These are phyloP conservation scores for Zoanthus sansibaricus DNA, from an alignment of 92 coral and sea anemone genomes.

Conservation along the genomic window DNA sequence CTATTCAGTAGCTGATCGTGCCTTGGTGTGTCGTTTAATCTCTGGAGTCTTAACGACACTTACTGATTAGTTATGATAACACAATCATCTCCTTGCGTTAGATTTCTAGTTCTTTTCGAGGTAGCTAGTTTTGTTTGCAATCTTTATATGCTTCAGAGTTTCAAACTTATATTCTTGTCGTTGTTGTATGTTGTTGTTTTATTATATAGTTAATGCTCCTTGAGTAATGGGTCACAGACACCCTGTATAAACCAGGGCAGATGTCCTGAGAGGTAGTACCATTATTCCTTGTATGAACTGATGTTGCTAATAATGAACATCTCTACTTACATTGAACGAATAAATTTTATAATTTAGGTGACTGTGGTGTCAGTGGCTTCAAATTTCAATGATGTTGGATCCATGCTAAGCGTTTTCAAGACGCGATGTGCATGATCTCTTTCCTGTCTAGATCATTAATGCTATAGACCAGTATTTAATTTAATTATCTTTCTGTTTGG, in stretches of 20 bases:
- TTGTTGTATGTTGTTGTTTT: too few relatives aligned
- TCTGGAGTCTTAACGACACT: slow-evolving; percentile 24
- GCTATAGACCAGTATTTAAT: slow-evolving; percentile 49
- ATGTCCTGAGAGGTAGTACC: slow-evolving; percentile 46
- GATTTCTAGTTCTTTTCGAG: slow-evolving; percentile 36
- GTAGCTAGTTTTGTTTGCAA: slow-evolving; percentile 29
- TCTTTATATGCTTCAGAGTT: background rate
- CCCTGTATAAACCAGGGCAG: slow-evolving; percentile 9
- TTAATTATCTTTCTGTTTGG: slow-evolving; percentile 8
- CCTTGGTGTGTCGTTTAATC: slow-evolving; percentile 19
- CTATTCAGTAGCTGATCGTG: slow-evolving; percentile 30
- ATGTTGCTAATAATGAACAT: too few relatives aligned
- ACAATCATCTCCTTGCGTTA: slow-evolving; percentile 1
- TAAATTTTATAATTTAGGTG: slow-evolving; percentile 40
- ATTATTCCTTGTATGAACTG: slow-evolving; percentile 27
- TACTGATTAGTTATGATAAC: slow-evolving; percentile 14
- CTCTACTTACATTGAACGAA: background rate
- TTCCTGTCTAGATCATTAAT: slow-evolving; percentile 41
- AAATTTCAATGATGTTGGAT: too few relatives aligned
- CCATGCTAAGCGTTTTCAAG: too few relatives aligned
- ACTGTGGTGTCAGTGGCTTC: slow-evolving; percentile 40
- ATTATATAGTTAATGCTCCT: background rate
- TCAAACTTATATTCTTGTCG: too few relatives aligned
- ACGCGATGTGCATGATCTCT: background rate
- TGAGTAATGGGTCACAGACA: slow-evolving; percentile 27